Base-by-base conservation (phyloP, 1,140 invertebrate species). In the Tetranychus cinnabarinus region DNA sequence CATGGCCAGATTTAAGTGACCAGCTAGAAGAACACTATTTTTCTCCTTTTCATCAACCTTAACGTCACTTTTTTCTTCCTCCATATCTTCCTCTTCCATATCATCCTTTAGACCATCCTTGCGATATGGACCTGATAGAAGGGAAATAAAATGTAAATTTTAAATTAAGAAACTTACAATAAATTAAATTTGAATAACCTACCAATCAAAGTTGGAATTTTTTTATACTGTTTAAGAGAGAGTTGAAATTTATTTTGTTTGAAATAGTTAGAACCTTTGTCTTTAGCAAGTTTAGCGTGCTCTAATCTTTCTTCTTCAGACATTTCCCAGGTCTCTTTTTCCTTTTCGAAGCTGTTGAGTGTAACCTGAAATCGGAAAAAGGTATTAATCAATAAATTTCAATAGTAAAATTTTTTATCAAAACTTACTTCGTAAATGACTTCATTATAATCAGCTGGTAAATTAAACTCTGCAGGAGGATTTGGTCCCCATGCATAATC, bases 221-320 rank as follows among this genome's bases (percentile, higher is more conserved):
- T 85, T 64, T 82, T 82, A 70, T 96, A 97, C 76, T 89, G 85
- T 72, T 85, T 89, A 45, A 84, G 77, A n/a, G 92, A 89, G 61
- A 89, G 63, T 55, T 74, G 70, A 66, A 79, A 84, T 59, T 62
- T 59, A 54, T 63, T 62, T 62, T 67, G 66, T 34, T 67, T 92
- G 67, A 95, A 93, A 71, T 87, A 96, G 47, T 80, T 78, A 0
- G 88, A 95, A 57, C 90, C 92, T 72, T 88, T 92, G 57, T 86
- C 83, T 75, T 97, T 97, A 50, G 80, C 82, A 5, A 83, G 74
- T 70, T 83, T 82, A 1, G 85, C 81, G 67, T 86, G 81, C 60
- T 85, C 81, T 23, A 97, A 66, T 69, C 85, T 86, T 69, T 93
- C 83, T 6, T 76, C 69, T 15, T 72, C 75, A 62, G 85, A 82